Base-by-base conservation (phyloP, 2,888 invertebrate species). In the Tiliacea aurago region DNA sequence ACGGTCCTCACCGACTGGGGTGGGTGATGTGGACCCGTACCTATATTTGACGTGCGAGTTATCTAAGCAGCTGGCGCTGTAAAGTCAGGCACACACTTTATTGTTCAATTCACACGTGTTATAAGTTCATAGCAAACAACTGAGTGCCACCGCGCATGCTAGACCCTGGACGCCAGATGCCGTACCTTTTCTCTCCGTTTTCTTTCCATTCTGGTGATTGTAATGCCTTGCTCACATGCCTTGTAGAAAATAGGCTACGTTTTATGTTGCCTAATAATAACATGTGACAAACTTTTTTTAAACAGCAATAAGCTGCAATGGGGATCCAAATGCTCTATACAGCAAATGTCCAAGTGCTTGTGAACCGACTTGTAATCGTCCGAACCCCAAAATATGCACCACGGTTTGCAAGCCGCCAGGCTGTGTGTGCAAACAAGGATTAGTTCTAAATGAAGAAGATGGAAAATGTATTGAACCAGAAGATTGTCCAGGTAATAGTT, bases 401-500 rank as follows among this genome's bases (percentile, higher is more conserved):
- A 37, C 23, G 9, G 20, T 37, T 0, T 68, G 68, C 47, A 4
- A 47, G 47, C 2, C 5, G 0, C 13, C 67, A 6, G 68, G 68
- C 10, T 68, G 68, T 37, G 67, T 68, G 37, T 68, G 68, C 20
- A 68, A 67, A 37, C 3, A 5, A 10, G 68, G 47, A 37, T 67
- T 18, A 37, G 37, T 68, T 10, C 4, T 47, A 10, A 68, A 68
- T 37, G 47, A 68, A 47, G 1, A 67, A 1, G 6, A 67, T 28
- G 70, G 70, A 55, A 72, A 56, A 71, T 71, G 70, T 47, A 11
- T 37, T 2, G 11, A 45, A 55, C 55, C 15, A 28, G 55, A 71
- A 18, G 20, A 68, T 11, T 68, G 67, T 33, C 67, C 67, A 64
- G 45, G 68, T 68, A 64, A 45, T 45, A 23, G 4, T 18, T 20